phyloP scores from a whole-genome alignment of 2,113 vertebrate species.

The Dromiciops gliroides region DNA sequence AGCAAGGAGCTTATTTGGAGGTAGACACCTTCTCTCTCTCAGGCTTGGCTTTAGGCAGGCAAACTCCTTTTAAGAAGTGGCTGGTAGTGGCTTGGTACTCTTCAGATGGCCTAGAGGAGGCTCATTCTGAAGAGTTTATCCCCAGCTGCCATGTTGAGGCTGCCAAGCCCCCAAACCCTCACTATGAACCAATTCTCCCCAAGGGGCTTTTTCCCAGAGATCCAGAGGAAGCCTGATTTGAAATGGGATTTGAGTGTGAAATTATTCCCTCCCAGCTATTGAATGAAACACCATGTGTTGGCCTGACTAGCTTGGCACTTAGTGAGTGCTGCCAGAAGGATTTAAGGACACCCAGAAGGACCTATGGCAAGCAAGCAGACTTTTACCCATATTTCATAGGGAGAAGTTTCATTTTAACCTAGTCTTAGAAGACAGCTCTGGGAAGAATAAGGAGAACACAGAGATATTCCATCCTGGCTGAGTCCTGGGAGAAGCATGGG shows the following conservation, averaged over 20 bases:
- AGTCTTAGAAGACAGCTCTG: not conserved
- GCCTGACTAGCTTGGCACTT: not conserved
- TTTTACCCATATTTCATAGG: not conserved
- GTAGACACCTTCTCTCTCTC: not conserved
- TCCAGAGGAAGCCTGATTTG: not conserved
- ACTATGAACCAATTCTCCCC: not conserved
- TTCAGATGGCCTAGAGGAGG: not conserved
- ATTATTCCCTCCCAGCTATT: not conserved
- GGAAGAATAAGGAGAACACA: not conserved
- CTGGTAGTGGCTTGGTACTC: not conserved
- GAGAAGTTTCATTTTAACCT: not conserved
- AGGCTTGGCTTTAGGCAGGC: not conserved
- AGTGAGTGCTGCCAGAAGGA: not conserved
- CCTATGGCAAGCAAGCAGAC: not conserved
- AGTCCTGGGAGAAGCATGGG: not conserved
- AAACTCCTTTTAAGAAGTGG: not conserved
- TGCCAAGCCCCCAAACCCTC: not conserved
- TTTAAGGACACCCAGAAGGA: not conserved
- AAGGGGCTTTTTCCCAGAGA: not conserved
- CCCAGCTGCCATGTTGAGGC: not conserved
- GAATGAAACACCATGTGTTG: not conserved
- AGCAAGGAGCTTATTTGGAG: not conserved
- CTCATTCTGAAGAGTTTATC: not conserved
- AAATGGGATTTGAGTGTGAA: not conserved
- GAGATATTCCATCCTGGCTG: not conserved